Evolutionary conservation across 2,797 vertebrate species (phyloP), one percentile per base, ranked within the genome.

Genomic region (Dendrocincla tyrannina): DNA sequence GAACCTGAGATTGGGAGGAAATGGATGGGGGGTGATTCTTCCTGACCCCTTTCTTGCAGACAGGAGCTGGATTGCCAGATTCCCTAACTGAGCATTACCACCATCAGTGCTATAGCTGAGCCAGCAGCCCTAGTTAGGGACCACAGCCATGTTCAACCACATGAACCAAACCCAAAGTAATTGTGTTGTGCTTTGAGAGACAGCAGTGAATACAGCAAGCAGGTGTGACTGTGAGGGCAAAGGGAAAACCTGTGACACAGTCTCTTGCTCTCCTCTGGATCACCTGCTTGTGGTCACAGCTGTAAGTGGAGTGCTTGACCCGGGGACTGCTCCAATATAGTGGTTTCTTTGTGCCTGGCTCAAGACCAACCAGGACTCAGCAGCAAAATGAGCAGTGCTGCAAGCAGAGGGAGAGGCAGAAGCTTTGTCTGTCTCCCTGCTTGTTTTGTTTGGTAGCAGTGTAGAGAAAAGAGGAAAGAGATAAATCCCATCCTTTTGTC

Each of bases 191-290:
- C 17, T 88, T 69, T 39, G 73, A 56, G 56, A 89, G 47, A 15
- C 0, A 4, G 67, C 0, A 0, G 37, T 20, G 59, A 89, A 52
- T 14, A 25, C 17, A 85, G 44, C 0, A 1, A 83, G 82, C 81
- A 92, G 84, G 81, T 78, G 62, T 47, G 46, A 62, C 76, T 23
- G 24, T 2, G 17, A 59, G 4, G 11, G 37, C 0, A 1, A 73
- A 83, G 33, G 22, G 18, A 69, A 85, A 88, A 37, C 32, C 55
- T 84, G 41, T 0, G 2, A 56, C 6, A 41, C 41, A 81, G 63
- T 44, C 19, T 88, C 42, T 46, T 5, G 3, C 42, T 41, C 25
- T 88, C 73, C 44, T 55, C 53, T 69, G 75, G 68, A 72, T 46
- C 67, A 83, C 68, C 72, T 85, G 80, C 52, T 60, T 79, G 76